phyloP scores from a whole-genome alignment of 2,888 invertebrate genomes.

The Euphydryas editha region DNA sequence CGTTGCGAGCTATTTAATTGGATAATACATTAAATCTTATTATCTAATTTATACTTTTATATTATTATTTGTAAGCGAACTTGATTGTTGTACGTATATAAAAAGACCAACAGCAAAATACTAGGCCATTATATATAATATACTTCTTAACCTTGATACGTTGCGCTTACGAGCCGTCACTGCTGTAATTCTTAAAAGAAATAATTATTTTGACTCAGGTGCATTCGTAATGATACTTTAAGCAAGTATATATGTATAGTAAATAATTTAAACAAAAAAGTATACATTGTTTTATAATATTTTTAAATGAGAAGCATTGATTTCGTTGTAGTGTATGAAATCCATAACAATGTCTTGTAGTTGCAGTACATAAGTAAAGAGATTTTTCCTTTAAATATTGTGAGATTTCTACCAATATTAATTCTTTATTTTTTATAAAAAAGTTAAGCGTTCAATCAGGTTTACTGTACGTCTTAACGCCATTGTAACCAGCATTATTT shows the following conservation, averaged over 20 bases:
- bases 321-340: no score
- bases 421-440: no score
- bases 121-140: neutral
- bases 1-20: neutral
- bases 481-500: neutral
- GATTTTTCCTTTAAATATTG: no score
- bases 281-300: neutral
- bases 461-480: no score
- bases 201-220: conserved; percentile 75
- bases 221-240: conserved; percentile 56
- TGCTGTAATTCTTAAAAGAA: conserved; percentile 54
- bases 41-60: neutral
- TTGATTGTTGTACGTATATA: neutral
- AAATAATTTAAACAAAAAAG: neutral
- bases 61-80: neutral
- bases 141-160: conserved; percentile 23
- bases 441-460: no score
- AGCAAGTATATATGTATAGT: no score
- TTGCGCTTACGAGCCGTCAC: conserved; percentile 31
- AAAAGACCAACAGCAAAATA: neutral
- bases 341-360: no score
- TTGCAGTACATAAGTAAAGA: no score
- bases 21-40: neutral
- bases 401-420: no score
- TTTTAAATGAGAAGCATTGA: no score